phyloP scores from a whole-genome alignment of 2,797 vertebrate species.

The Merluccius polli region DNA sequence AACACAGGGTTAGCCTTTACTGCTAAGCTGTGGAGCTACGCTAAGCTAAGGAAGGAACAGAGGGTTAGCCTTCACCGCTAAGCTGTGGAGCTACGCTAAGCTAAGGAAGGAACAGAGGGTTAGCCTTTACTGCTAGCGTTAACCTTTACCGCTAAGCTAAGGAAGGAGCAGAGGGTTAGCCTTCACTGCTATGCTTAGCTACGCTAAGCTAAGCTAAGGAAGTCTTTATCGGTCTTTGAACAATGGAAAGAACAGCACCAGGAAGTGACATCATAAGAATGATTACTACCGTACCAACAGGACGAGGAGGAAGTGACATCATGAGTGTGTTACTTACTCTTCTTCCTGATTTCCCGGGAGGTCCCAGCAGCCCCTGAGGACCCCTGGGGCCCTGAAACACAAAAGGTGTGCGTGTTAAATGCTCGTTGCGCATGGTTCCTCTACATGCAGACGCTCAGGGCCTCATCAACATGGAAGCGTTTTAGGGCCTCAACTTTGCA shows the following conservation, averaged over 20 bases:
- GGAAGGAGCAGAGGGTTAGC: background rate
- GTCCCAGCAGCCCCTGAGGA: conserved; percentile 78
- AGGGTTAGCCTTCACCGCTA: too few species aligned
- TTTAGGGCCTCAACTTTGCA: background rate
- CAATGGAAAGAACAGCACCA: background rate
- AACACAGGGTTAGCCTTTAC: too few species aligned
- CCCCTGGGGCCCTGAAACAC: conserved; percentile 79
- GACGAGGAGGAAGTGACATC: background rate
- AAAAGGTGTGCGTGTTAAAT: conserved; percentile 12
- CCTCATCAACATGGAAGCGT: background rate
- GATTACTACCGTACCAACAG: too few species aligned
- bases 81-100: too few species aligned
- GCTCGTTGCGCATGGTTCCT: background rate
- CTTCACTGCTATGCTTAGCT: background rate
- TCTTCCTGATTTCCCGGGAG: conserved; percentile 84
- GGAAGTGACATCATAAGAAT: too few species aligned
- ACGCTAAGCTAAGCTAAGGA: background rate
- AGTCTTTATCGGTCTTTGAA: too few species aligned
- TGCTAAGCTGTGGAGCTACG: too few species aligned
- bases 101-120: background rate
- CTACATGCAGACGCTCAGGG: background rate
- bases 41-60: background rate
- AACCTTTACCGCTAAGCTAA: background rate
- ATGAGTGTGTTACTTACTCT: conserved; percentile 71
- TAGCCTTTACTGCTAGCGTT: too few species aligned